Evolutionary conservation across 2,888 invertebrate species (phyloP), one percentile per base, ranked within the genome.

Genomic region (Steinernema hermaphroditum): DNA sequence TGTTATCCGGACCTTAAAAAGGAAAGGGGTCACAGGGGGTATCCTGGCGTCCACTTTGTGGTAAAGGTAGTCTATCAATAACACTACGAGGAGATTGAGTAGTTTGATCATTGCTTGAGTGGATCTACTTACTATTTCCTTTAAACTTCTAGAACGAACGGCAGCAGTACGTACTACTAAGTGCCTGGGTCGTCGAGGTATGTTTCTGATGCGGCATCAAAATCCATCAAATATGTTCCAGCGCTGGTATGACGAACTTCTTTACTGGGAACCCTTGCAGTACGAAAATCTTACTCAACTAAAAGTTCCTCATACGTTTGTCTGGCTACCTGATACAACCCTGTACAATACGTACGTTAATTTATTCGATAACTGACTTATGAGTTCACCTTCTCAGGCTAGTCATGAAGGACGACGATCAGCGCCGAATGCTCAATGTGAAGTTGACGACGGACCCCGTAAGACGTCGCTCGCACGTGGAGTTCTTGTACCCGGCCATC

Each of bases 371-470:
- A n/a, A n/a, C n/a, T n/a, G n/a, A n/a, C n/a, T 37, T 37, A 37
- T 37, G 37, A 37, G 37, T 37, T 37, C 37, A 37, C n/a, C 12
- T 32, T 68, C 50, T 19, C 41, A 74, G 77, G 1, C 46, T 77
- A 19, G 72, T 73, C 19, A 77, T 77, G 76, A 69, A 73, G 19
- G 77, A 77, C 70, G 73, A 73, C 22, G 75, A 77, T 14, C 73
- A 72, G 22, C 68, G 76, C 14, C 76, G 77, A 27, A 71, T 75
- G 16, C 68, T 75, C 27, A 71, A 76, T 54, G 72, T 74, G 19
- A 70, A 74, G 43, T 50, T 77, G 43, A 73, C 74, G 6, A 76
- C 76, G 0, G 69, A 76, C 49, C 43, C 22, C 62, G 19, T 22
- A 6, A 49, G 72, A 4, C 69, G 68, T 14, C 50, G 74, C 16